Conservation (phyloP, 2,888 invertebrate species). For the Disparrhopalites patrizii region DNA sequence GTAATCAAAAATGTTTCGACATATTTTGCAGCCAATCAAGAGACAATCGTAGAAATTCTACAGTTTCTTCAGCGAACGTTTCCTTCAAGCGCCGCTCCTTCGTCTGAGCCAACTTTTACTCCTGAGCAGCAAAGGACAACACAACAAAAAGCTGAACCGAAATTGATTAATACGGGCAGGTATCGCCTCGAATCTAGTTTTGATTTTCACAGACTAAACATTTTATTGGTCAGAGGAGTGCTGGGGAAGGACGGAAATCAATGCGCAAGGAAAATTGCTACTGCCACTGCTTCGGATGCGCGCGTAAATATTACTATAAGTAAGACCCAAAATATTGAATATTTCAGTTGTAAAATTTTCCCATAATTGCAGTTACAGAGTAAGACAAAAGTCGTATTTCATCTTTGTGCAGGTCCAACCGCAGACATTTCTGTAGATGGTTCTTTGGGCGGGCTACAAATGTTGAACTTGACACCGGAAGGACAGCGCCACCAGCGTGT, state of each 20-base stretch:
- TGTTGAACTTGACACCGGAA: slow-evolving; percentile 78
- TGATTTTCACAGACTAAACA: slow-evolving; percentile 87
- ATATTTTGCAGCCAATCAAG: slow-evolving; percentile 73
- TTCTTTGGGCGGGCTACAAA: slow-evolving; percentile 84
- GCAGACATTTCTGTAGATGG: slow-evolving; percentile 61
- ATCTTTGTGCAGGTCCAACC: not conserved
- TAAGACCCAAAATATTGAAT: too few relatives aligned
- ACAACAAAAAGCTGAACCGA: slow-evolving; percentile 8
- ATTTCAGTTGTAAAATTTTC: too few relatives aligned
- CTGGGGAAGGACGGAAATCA: slow-evolving; percentile 65
- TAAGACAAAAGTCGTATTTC: too few relatives aligned
- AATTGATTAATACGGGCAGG: slow-evolving; percentile 19
- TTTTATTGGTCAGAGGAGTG: slow-evolving; percentile 76
- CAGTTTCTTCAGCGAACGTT: slow-evolving; percentile 41
- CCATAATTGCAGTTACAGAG: too few relatives aligned
- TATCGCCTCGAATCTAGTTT: slow-evolving; percentile 74
- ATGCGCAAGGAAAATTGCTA: slow-evolving; percentile 83
- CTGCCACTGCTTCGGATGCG: slow-evolving; percentile 87
- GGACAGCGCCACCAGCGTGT: slow-evolving; percentile 79
- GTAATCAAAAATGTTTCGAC: not conserved
- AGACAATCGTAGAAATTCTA: slow-evolving; percentile 87
- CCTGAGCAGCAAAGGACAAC: not conserved
- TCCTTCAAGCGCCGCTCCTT: not conserved
- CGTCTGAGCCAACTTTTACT: not conserved
- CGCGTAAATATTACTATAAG: slow-evolving; percentile 55